These are phyloP conservation scores for Myrmophylax atrothorax DNA, from an alignment of 2,113 vertebrate species.

Conservation along the genomic window DNA sequence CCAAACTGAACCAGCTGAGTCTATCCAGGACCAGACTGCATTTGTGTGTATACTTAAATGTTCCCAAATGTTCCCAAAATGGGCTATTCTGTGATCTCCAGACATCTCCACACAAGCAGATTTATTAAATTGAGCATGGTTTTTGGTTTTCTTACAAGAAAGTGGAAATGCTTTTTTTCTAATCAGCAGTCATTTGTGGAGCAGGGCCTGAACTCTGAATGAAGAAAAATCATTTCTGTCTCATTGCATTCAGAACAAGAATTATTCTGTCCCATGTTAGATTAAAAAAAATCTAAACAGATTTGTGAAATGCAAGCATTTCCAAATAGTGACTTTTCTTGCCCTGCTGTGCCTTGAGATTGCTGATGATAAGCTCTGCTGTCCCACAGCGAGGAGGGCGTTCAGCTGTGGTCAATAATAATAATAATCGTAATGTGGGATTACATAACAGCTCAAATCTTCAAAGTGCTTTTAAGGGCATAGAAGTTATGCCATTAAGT, in stretches of 20 bases:
- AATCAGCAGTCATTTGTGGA: not conserved
- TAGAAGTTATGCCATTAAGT: not conserved
- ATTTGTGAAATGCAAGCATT: not conserved
- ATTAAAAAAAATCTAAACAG: not conserved
- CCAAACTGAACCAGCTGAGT: not conserved
- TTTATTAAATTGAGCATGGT: not conserved
- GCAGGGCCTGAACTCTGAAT: not conserved
- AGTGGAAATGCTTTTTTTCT: not conserved
- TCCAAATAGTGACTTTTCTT: not conserved
- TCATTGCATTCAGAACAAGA: not conserved
- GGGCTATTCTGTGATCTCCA: not conserved
- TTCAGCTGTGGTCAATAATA: not conserved
- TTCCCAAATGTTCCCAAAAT: not conserved
- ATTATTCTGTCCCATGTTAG: not conserved
- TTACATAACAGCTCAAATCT: not conserved
- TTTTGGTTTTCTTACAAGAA: not conserved
- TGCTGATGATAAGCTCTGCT: not conserved
- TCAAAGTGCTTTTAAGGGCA: not conserved
- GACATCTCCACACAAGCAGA: not conserved
- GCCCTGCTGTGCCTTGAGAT: not conserved
- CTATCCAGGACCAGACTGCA: not conserved
- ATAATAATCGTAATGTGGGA: not conserved
- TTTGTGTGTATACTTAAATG: not conserved
- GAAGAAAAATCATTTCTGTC: not conserved
- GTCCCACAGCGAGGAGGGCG: fast-evolving